Evolutionary conservation across 2,888 invertebrate genomes (phyloP).

Genomic region (Drosophila mercatorum): DNA sequence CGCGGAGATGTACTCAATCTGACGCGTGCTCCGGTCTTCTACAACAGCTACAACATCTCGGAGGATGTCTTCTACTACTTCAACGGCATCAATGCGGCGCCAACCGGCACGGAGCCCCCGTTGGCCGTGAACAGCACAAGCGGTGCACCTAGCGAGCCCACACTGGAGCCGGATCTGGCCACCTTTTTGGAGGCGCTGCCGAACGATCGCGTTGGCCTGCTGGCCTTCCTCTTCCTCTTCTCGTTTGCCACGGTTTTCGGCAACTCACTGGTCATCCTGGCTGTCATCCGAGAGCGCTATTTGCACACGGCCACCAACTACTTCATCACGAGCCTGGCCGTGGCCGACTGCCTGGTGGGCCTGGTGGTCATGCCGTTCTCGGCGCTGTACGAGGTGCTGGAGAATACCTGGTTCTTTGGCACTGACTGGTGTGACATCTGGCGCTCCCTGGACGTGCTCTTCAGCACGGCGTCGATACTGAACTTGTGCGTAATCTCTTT

Average conservation of each 20-base stretch:
- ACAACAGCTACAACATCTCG: conserved; percentile 83
- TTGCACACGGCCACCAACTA: conserved; percentile 99
- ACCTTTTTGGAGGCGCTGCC: conserved; percentile 85
- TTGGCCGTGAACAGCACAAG: conserved; percentile 43
- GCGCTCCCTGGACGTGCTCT: conserved; percentile 98
- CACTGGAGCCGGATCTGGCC: conserved; percentile 82
- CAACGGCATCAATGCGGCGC: conserved; percentile 73
- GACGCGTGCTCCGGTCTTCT: conserved; percentile 73
- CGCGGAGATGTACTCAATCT: conserved; percentile 66
- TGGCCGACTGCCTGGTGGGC: conserved; percentile 98
- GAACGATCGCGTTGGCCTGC: conserved; percentile 90
- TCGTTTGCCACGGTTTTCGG: conserved; percentile 97
- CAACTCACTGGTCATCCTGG: conserved; percentile 96
- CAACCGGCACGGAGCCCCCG: conserved; percentile 59
- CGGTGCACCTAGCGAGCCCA: conserved; percentile 47
- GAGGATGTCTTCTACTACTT: conserved; percentile 83
- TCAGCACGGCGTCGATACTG: conserved; percentile 98
- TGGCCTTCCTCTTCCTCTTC: conserved; percentile 93
- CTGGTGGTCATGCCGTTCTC: conserved; percentile 99
- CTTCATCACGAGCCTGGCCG: conserved; percentile 97
- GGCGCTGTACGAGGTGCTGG: conserved; percentile 94
- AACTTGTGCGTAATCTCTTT: conserved; percentile 98
- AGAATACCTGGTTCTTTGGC: conserved; percentile 97
- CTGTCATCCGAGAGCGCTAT: conserved; percentile 96
- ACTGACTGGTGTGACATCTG: conserved; percentile 98